Conservation (phyloP, 1,140 invertebrate genomes). For the Catajapyx aquilonaris region DNA sequence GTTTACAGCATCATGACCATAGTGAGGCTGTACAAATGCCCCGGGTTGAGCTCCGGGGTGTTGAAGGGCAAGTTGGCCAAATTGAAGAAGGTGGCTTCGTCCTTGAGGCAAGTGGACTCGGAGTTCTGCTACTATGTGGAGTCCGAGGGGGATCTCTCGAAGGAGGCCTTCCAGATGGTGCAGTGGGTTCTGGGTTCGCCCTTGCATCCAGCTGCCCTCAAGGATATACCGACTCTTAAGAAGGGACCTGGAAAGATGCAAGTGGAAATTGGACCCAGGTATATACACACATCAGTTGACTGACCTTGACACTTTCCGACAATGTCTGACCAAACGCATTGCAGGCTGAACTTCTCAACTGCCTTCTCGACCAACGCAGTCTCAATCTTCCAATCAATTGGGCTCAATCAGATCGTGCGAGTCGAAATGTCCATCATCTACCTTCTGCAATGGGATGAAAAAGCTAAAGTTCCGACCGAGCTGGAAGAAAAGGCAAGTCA, state of each 20-base stretch:
- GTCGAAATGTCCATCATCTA: constrained; percentile 68
- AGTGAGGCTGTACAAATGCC: constrained; percentile 14
- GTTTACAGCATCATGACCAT: no score
- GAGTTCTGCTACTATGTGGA: constrained; percentile 66
- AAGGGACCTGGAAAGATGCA: constrained; percentile 23
- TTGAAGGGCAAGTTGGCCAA: constrained; percentile 12
- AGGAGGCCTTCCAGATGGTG: constrained; percentile 32
- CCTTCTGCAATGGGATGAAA: constrained; percentile 27
- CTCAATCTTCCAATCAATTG: constrained; percentile 70
- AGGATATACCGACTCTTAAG: constrained; percentile 19
- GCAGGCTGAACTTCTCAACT: constrained; percentile 78
- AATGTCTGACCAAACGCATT: constrained; percentile 9
- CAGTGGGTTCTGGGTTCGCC: constrained; percentile 48
- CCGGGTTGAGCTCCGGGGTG: constrained; percentile 15
- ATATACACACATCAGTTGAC: constrained; percentile 9
- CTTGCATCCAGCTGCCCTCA: constrained; percentile 30
- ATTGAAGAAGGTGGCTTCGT: constrained; percentile 10
- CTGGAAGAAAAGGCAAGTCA: constrained; percentile 21
- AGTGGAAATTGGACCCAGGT: constrained; percentile 63
- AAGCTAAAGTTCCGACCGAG: constrained; percentile 13
- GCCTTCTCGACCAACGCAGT: constrained; percentile 87
- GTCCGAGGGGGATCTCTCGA: constrained; percentile 25
- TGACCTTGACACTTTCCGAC: neutral
- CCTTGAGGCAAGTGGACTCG: constrained; percentile 30
- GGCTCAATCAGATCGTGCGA: constrained; percentile 43